Evolutionary conservation across 2,113 vertebrate species (phyloP).

Genomic region (Pedetes capensis): DNA sequence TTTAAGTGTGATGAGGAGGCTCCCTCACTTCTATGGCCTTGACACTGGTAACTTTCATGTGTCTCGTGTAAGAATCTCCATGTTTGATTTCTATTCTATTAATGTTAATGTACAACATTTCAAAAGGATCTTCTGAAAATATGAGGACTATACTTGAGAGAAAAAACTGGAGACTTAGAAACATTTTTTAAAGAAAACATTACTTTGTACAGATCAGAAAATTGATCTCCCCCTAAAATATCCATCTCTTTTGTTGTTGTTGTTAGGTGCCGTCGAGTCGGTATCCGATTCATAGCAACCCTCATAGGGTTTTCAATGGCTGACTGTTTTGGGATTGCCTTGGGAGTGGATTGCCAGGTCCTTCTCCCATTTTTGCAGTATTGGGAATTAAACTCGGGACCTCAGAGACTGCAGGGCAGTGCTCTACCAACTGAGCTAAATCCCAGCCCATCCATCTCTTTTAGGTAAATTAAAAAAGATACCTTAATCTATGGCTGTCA

Average conservation of each 20-base stretch:
- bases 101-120: neutral
- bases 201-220: neutral
- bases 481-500: neutral
- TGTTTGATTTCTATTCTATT: neutral
- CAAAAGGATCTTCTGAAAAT: conserved; percentile 25
- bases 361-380: too few relatives aligned
- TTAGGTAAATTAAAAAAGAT: neutral
- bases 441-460: neutral
- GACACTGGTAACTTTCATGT: neutral
- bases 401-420: too few relatives aligned
- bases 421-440: too few relatives aligned
- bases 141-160: neutral
- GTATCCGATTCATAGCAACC: too few relatives aligned
- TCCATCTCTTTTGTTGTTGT: too few relatives aligned
- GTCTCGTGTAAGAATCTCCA: neutral
- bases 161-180: neutral
- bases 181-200: neutral
- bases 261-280: too few relatives aligned
- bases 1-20: neutral
- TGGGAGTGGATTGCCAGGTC: too few relatives aligned
- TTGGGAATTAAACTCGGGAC: too few relatives aligned
- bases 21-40: neutral
- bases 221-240: neutral
- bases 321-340: too few relatives aligned
- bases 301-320: too few relatives aligned